Percentiles rank a stretch among this genome's conserved stretches.
These are phyloP conservation scores for Cheilosia grossa DNA, from an alignment of 2,888 invertebrate genomes.

Conservation along the genomic window DNA sequence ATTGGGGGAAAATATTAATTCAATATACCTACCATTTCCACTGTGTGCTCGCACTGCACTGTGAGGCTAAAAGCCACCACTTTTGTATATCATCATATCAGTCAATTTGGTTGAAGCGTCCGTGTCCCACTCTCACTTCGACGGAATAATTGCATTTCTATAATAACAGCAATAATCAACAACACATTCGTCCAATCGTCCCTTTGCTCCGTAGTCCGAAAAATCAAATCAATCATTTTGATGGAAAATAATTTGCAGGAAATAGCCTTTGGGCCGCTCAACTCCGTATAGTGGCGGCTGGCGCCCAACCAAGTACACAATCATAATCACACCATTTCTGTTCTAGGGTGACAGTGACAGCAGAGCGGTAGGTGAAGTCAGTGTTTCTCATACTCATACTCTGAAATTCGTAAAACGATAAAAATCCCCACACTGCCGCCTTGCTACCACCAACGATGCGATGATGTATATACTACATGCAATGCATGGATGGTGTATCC, in stretches of 20 bases:
- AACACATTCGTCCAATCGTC: background rate
- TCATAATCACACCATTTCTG: constrained; percentile 13
- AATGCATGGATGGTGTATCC: constrained; percentile 10
- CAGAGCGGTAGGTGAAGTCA: background rate
- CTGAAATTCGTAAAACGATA: constrained; percentile 36
- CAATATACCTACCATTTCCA: constrained; percentile 3
- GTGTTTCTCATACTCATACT: constrained; percentile 31
- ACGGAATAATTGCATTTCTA: constrained; percentile 68
- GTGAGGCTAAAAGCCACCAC: constrained; percentile 23
- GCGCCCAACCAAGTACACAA: constrained; percentile 4
- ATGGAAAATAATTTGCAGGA: constrained; percentile 72
- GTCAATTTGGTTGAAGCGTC: constrained; percentile 58
- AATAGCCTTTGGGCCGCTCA: constrained; percentile 63
- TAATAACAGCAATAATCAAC: constrained; percentile 67
- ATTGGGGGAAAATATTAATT: constrained; percentile 16
- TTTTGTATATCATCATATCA: constrained; percentile 43
- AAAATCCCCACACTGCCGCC: constrained; percentile 1
- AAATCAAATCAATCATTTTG: constrained; percentile 74
- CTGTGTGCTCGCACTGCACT: constrained; percentile 6
- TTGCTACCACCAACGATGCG: background rate
- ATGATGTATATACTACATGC: background rate
- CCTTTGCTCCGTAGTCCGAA: constrained; percentile 35
- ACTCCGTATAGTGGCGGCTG: background rate
- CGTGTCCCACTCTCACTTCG: background rate
- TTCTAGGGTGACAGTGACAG: constrained; percentile 15